phyloP scores from a whole-genome alignment of 2,888 invertebrate species.

The Callimorpha dominula region DNA sequence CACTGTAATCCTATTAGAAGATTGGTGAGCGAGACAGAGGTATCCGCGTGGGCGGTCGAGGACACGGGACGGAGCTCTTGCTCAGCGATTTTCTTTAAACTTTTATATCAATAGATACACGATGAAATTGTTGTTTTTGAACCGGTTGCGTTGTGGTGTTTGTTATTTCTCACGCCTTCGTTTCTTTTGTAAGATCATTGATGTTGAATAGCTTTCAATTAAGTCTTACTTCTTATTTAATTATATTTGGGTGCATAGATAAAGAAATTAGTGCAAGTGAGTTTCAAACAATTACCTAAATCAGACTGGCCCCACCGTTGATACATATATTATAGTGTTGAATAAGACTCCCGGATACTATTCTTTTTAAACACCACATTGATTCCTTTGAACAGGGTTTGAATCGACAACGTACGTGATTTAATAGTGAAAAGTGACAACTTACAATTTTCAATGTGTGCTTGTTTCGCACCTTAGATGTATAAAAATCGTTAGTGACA shows the following conservation, averaged over 20 bases:
- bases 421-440: too few relatives aligned
- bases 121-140: conserved; percentile 56
- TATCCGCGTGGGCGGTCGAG: conserved; percentile 69
- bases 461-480: too few relatives aligned
- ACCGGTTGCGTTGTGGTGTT: conserved; percentile 39
- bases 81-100: conserved; percentile 46
- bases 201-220: conserved; percentile 31
- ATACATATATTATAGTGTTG: too few relatives aligned
- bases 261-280: not conserved
- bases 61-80: conserved; percentile 52
- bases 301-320: too few relatives aligned
- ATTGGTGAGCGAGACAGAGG: conserved; percentile 58
- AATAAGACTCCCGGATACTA: too few relatives aligned
- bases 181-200: conserved; percentile 15
- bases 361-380: too few relatives aligned
- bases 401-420: too few relatives aligned
- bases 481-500: too few relatives aligned
- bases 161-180: conserved; percentile 30
- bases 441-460: too few relatives aligned
- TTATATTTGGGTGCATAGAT: conserved; percentile 1
- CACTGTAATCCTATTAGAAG: conserved; percentile 81
- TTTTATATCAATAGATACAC: conserved; percentile 45
- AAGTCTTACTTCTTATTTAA: conserved; percentile 17
- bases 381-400: too few relatives aligned
- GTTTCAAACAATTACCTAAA: too few relatives aligned